phyloP scores from a whole-genome alignment of 2,888 invertebrate species.

The Nyleta sp. region DNA sequence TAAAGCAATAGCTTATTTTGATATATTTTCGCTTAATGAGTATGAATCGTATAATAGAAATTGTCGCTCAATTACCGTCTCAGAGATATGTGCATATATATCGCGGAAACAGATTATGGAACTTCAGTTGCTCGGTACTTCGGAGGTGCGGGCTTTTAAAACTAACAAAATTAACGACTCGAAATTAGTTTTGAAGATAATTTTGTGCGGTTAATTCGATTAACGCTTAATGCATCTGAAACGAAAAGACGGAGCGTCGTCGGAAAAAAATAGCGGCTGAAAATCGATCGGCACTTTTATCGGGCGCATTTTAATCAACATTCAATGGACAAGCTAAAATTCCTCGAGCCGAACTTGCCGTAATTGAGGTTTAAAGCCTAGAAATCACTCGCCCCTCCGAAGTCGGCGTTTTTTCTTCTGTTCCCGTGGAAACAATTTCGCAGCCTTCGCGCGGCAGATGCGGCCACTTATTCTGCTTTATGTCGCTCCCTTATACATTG shows the following conservation, averaged over 20 bases:
- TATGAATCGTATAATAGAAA: slow-evolving; percentile 52
- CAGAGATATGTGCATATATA: slow-evolving; percentile 47
- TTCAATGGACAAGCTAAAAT: background rate
- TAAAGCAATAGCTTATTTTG: slow-evolving; percentile 31
- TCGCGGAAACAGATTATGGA: slow-evolving; percentile 54
- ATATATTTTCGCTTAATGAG: slow-evolving; percentile 48
- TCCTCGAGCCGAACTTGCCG: background rate
- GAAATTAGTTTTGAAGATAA: slow-evolving; percentile 51
- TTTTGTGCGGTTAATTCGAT: slow-evolving; percentile 44
- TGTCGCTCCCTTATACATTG: slow-evolving; percentile 29
- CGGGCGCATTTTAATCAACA: slow-evolving; percentile 6
- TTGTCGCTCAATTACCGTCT: slow-evolving; percentile 56
- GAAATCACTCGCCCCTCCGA: slow-evolving; percentile 20
- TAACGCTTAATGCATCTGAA: slow-evolving; percentile 25
- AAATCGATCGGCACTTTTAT: slow-evolving; percentile 14
- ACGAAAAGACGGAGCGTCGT: background rate
- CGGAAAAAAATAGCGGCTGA: slow-evolving; percentile 9
- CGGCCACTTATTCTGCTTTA: slow-evolving; percentile 44
- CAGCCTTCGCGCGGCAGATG: slow-evolving; percentile 26
- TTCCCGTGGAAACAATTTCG: slow-evolving; percentile 30
- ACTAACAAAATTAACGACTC: slow-evolving; percentile 59
- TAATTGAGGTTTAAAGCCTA: too few relatives aligned
- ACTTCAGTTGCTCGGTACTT: slow-evolving; percentile 34
- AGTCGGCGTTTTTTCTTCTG: background rate
- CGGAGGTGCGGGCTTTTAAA: slow-evolving; percentile 49